These are phyloP conservation scores for Ptychoptera contaminata DNA, from an alignment of 2,888 invertebrate genomes.

Conservation along the genomic window DNA sequence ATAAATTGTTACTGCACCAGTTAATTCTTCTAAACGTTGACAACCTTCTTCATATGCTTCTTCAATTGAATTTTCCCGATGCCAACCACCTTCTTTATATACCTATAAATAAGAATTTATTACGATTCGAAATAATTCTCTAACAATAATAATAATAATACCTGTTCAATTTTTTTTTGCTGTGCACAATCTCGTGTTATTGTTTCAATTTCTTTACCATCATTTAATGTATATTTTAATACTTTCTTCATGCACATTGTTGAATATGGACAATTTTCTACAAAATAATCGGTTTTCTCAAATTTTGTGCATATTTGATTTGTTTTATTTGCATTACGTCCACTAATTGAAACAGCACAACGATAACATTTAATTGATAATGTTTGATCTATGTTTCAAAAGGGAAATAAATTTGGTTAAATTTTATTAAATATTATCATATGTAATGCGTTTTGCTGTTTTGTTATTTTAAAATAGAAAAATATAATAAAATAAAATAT, in stretches of 20 bases:
- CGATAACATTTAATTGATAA: constrained; percentile 53
- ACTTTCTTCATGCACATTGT: constrained; percentile 72
- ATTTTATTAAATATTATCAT: too few relatives aligned
- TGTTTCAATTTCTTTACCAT: constrained; percentile 33
- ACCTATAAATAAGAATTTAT: constrained; percentile 32
- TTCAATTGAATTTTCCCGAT: constrained; percentile 43
- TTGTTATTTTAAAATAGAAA: too few relatives aligned
- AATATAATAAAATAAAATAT: too few relatives aligned
- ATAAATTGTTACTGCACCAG: constrained; percentile 32
- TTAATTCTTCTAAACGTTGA: constrained; percentile 43
- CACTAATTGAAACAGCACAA: constrained; percentile 48
- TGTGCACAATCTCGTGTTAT: constrained; percentile 51
- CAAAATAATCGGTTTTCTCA: constrained; percentile 50
- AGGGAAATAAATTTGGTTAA: constrained; percentile 1
- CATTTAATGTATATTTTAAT: constrained; percentile 44
- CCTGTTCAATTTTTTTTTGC: constrained; percentile 44
- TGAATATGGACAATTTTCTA: constrained; percentile 62
- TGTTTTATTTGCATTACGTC: constrained; percentile 39
- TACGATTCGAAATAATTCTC: background rate
- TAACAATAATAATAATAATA: too few relatives aligned
- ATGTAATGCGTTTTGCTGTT: too few relatives aligned
- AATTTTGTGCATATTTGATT: constrained; percentile 58
- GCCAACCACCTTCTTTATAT: constrained; percentile 47
- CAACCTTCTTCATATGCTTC: constrained; percentile 62
- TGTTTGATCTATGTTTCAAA: constrained; percentile 16